These are phyloP conservation scores for Orussus abietinus DNA, from an alignment of 1,140 invertebrate genomes.

Conservation along the genomic window DNA sequence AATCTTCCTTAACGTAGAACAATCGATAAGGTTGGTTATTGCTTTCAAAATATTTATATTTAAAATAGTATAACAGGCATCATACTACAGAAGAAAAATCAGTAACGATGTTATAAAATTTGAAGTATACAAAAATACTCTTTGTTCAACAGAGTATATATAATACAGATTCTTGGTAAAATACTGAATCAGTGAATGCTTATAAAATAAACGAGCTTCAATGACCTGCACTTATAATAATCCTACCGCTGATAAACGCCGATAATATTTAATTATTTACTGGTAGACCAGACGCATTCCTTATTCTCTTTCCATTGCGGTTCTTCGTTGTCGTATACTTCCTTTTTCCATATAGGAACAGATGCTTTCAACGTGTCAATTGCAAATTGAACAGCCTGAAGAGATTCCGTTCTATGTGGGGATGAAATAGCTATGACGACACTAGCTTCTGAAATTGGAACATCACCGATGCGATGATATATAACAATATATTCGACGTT, in stretches of 20 bases:
- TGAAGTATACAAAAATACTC: too few species aligned
- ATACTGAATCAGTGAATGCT: background rate
- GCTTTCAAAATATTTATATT: too few species aligned
- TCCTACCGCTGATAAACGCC: too few species aligned
- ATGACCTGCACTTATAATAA: too few species aligned
- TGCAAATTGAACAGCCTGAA: constrained; percentile 77
- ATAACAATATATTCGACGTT: constrained; percentile 75
- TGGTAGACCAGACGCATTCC: constrained; percentile 68
- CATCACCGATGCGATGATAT: constrained; percentile 77
- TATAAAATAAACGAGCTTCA: background rate
- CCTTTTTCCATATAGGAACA: constrained; percentile 97
- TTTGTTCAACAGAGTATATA: too few species aligned
- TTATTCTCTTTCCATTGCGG: constrained; percentile 73
- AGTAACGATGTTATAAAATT: too few species aligned
- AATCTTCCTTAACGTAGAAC: too few species aligned
- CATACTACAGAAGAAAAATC: too few species aligned
- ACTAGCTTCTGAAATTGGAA: constrained; percentile 85
- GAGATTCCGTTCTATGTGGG: constrained; percentile 75
- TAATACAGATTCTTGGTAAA: background rate
- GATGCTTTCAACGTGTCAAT: constrained; percentile 82
- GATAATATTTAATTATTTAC: constrained; percentile 34
- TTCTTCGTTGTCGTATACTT: constrained; percentile 69
- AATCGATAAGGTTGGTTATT: too few species aligned
- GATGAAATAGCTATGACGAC: constrained; percentile 89
- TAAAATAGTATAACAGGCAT: too few species aligned